Base-by-base conservation (phyloP, 2,797 vertebrate species). In the Takifugu rubripes region DNA sequence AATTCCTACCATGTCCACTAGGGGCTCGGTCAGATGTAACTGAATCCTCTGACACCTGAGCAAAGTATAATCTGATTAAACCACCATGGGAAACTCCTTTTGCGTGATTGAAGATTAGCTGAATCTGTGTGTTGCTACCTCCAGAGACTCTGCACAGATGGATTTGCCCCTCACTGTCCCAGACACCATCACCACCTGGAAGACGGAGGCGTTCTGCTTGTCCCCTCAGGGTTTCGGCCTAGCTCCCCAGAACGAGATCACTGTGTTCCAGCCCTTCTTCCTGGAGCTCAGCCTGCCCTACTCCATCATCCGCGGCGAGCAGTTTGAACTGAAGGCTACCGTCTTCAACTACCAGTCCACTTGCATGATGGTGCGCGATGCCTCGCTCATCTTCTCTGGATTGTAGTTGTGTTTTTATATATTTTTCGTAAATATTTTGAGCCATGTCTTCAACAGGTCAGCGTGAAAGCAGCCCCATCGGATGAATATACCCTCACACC, bases 251-350 rank as follows among this genome's bases (percentile, higher is more conserved):
- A 61, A 82, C 50, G 12, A 64, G 6, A 64, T 94, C 54, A 85
- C 45, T 0, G 90, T 91, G 68, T 93, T 91, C 86, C 91, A 92
- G 77, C 92, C 93, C 1, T 94, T 94, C 80, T 83, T 90, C 62
- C 84, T 94, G 8, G 90, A 93, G 33, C 77, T 93, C 52, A 84
- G 59, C 1, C 49, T 93, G 46, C 92, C 93, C 0, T 91, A 91
- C 77, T 92, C 91, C 54, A 87, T 94, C 79, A 82, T 94, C 68
- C 82, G 83, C 25, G 92, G 90, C 42, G 93, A 95, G 79, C 73
- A 64, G 33, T 90, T 94, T 67, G 68, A 71, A 25, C 84, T 94
- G 63, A 93, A 88, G 61, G 90, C 93, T 2, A 87, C 84, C 0
- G 54, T 86, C 60, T 89, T 87, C 77, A 94, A 85, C 82, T 90